phyloP scores from a whole-genome alignment of 2,113 vertebrate genomes.

The Chloebia gouldiae region DNA sequence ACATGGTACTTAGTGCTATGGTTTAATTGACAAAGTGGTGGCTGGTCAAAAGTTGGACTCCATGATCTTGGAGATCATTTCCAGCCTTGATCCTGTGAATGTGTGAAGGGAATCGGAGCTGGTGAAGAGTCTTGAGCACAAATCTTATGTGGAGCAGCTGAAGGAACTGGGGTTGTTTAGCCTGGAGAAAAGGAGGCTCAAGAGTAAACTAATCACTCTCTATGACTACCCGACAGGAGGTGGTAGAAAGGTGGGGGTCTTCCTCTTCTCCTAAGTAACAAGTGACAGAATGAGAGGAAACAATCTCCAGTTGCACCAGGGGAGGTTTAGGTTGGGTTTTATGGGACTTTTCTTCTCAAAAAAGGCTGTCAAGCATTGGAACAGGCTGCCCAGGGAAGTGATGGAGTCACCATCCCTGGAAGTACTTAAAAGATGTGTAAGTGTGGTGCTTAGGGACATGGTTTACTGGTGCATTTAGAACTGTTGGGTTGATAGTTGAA shows the following conservation, averaged over 20 bases:
- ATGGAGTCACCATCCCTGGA: background rate
- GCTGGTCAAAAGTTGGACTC: background rate
- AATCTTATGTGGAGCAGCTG: background rate
- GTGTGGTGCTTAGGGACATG: background rate
- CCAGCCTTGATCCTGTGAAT: background rate
- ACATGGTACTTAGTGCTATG: too few species aligned
- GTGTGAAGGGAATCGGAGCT: background rate
- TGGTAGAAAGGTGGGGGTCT: too few species aligned
- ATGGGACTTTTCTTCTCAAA: background rate
- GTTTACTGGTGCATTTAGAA: background rate
- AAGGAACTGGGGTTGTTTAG: background rate
- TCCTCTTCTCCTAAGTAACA: background rate
- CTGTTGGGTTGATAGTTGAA: background rate
- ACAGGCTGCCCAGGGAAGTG: background rate
- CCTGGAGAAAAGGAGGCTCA: background rate
- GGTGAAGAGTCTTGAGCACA: background rate
- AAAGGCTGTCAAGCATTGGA: background rate
- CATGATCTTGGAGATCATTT: background rate
- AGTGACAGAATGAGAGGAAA: background rate
- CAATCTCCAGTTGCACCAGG: background rate
- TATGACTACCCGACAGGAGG: background rate
- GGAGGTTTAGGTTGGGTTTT: background rate
- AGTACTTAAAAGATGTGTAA: background rate
- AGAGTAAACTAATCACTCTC: background rate
- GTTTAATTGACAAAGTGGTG: background rate